Conservation (phyloP, 2,888 invertebrate genomes). For the Empis stercorea region DNA sequence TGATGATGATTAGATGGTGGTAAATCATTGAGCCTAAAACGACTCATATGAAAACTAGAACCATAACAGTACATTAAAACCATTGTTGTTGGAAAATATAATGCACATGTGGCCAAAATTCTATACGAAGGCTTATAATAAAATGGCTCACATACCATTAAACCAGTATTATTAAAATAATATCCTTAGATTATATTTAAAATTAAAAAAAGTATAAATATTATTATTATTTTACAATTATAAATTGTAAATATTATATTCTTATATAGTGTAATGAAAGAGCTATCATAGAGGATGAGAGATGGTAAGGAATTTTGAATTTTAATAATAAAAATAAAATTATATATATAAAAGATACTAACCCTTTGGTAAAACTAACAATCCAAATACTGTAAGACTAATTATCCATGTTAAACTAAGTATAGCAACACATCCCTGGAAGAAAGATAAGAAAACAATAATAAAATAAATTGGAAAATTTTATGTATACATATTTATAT, state of each 20-base stretch:
- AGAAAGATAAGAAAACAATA: slow-evolving; percentile 9
- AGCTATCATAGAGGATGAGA: too few relatives aligned
- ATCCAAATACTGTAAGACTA: slow-evolving; percentile 68
- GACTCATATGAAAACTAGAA: slow-evolving; percentile 78
- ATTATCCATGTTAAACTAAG: slow-evolving; percentile 77
- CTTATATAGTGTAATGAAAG: too few relatives aligned
- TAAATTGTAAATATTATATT: not conserved
- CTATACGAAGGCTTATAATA: slow-evolving; percentile 59
- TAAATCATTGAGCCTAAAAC: slow-evolving; percentile 45
- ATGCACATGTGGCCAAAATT: slow-evolving; percentile 72
- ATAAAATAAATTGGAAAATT: slow-evolving; percentile 10
- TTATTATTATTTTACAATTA: not conserved
- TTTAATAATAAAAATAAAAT: slow-evolving; percentile 1
- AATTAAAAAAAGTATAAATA: not conserved
- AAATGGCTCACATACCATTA: slow-evolving; percentile 80
- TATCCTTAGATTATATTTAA: slow-evolving; percentile 42
- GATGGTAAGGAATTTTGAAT: slow-evolving; percentile 6
- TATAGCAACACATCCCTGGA: slow-evolving; percentile 71
- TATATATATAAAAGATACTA: slow-evolving; percentile 12
- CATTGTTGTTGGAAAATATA: slow-evolving; percentile 86
- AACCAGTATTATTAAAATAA: slow-evolving; percentile 75
- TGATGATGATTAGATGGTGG: slow-evolving; percentile 15
- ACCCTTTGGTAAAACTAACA: slow-evolving; percentile 69
- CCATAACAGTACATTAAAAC: slow-evolving; percentile 86
- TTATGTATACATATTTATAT: too few relatives aligned